phyloP scores from a whole-genome alignment of 1,140 invertebrate species.

The Sitobion miscanthi region DNA sequence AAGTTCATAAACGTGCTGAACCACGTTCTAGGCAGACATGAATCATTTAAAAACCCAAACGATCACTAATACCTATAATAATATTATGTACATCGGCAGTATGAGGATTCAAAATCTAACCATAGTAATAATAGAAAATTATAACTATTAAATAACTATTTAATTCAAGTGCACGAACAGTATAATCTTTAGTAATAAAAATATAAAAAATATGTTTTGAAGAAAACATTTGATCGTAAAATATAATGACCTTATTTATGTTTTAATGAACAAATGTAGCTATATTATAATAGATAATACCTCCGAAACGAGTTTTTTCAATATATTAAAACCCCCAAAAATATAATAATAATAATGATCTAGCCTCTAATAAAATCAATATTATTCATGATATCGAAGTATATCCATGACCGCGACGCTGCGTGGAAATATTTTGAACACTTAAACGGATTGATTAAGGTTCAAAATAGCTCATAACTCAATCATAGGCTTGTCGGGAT shows the following conservation, averaged over 20 bases:
- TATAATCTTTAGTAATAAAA: constrained; percentile 46
- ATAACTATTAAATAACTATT: not conserved
- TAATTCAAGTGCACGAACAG: not conserved
- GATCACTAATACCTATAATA: not conserved
- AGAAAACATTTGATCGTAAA: constrained; percentile 32
- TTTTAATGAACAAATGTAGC: not conserved
- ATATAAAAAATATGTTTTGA: not conserved
- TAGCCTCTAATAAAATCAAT: not conserved
- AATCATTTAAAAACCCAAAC: constrained; percentile 24
- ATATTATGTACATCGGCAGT: not conserved
- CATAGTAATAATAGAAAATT: not conserved
- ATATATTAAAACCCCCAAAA: not conserved
- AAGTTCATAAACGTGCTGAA: not conserved
- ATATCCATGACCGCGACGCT: not conserved
- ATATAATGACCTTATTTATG: constrained; percentile 3
- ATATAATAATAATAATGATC: not conserved
- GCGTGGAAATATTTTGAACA: not conserved
- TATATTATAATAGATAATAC: not conserved
- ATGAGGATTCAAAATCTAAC: not conserved
- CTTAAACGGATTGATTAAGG: constrained; percentile 4
- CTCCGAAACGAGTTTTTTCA: constrained; percentile 22
- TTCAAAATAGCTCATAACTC: constrained; percentile 16
- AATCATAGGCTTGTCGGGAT: not conserved
- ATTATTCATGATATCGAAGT: not conserved
- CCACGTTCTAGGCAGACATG: not conserved